Evolutionary conservation across 2,113 vertebrate species (phyloP).

Genomic region (Pampusana beccarii): DNA sequence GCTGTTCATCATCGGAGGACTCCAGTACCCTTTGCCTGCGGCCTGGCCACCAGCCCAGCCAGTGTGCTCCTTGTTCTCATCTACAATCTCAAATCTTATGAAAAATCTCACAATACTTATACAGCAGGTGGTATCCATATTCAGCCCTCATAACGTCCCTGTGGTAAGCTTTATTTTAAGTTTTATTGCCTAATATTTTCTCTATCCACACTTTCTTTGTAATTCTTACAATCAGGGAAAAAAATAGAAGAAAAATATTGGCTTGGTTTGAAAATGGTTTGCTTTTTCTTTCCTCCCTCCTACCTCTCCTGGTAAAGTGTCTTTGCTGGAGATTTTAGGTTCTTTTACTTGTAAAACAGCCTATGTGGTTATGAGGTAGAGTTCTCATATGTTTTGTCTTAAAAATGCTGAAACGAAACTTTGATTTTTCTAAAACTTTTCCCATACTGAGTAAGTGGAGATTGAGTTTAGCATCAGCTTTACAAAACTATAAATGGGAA

Average conservation of each 20-base stretch:
- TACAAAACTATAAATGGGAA: not conserved
- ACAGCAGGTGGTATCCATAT: conserved; percentile 1
- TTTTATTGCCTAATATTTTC: not conserved
- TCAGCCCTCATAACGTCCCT: not conserved
- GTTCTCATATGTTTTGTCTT: not conserved
- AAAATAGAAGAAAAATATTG: not conserved
- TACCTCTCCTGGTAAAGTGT: not conserved
- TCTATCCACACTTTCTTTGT: not conserved
- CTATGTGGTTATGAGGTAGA: not conserved
- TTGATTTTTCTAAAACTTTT: not conserved
- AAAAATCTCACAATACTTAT: not conserved
- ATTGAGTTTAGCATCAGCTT: not conserved
- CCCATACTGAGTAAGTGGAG: not conserved
- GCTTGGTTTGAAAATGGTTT: not conserved
- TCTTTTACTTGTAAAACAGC: not conserved
- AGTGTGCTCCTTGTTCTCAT: not conserved
- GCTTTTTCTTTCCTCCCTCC: not conserved
- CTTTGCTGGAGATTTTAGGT: not conserved
- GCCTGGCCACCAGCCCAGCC: conserved; percentile 14
- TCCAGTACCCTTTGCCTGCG: not conserved
- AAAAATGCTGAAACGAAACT: not conserved
- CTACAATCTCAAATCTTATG: not conserved
- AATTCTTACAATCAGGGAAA: not conserved
- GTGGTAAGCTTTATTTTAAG: not conserved
- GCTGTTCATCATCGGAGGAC: not conserved